Base-by-base conservation (phyloP, 64 coral and sea anemone species). In the Pocillopora damicornis region DNA sequence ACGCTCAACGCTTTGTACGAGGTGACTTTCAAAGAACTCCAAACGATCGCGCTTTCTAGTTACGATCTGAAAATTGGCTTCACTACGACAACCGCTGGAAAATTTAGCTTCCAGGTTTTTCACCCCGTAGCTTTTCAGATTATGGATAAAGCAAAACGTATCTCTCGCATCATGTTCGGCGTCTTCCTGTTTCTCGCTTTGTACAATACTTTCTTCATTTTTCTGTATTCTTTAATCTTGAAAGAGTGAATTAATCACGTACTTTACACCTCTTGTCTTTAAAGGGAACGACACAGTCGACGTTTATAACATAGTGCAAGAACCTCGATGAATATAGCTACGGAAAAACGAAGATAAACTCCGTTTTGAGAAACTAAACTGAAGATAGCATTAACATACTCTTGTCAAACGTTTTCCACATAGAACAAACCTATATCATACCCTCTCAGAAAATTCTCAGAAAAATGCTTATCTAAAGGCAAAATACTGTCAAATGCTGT, bases 141-240 rank as follows among this genome's bases (percentile, higher is more conserved):
- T 12, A 81, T 81, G 59, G 79, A 81, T 81, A 65, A 81, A 81
- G 79, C 79, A 26, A 81, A 82, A 64, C 36, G 6, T 16, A 65
- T 61, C 9, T 82, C 79, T 17, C 79, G 60, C 16, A 18, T 63
- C 13, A 18, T 82, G 34, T 61, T 82, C 37, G 30, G 60, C 38
- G 14, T 66, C 2, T 83, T 83, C 63, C 61, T 67, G 34, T 34
- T 42, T 68, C 61, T 34, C 22, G 61, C 80, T 45, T 4, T 68
- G 18, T 83, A 83, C 18, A 83, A 83, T 16, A 68, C 51, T 42
- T n/a, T 83, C 8, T 83, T 63, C 35, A 83, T 42, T 67, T 17
- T 42, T 10, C 30, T 83, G 5, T 37, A 83, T 67, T 83, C 80
- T 35, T 63, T 83, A 9, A 83, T 83, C 67, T 25, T 71, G 20